A percentile compares a stretch with the other conserved stretches of the same genome.
Conservation (phyloP, 2,888 invertebrate genomes). For the Pandemis cinnamomeana region DNA sequence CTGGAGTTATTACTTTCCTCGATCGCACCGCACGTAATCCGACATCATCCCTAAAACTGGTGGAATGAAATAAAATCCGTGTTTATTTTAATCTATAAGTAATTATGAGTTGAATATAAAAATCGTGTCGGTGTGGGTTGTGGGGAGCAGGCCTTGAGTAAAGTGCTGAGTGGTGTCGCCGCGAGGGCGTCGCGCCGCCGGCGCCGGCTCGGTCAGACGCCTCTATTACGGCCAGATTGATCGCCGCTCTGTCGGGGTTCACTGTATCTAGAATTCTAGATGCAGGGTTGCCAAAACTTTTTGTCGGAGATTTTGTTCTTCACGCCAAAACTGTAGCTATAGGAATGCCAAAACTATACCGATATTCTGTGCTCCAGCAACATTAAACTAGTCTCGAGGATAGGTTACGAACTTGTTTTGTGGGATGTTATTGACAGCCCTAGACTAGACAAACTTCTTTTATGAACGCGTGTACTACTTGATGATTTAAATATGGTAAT, state of each 20-base stretch:
- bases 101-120: conserved; percentile 27
- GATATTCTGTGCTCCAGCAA: neutral
- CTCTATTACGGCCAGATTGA: conserved; percentile 78
- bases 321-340: neutral
- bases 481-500: conserved; percentile 25
- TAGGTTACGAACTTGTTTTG: neutral
- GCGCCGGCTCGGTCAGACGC: conserved; percentile 78
- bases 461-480: conserved; percentile 12
- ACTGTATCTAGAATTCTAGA: conserved; percentile 57
- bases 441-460: conserved; percentile 23
- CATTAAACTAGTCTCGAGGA: neutral
- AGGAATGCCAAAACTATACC: neutral
- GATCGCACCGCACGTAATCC: conserved; percentile 35
- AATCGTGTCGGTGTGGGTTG: conserved; percentile 4
- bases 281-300: conserved; percentile 35
- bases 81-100: conserved; percentile 30
- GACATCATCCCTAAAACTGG: conserved; percentile 31
- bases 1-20: conserved; percentile 40
- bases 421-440: conserved; percentile 13
- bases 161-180: conserved; percentile 45
- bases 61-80: conserved; percentile 32
- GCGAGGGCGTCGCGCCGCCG: conserved; percentile 47
- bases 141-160: conserved; percentile 40
- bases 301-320: neutral
- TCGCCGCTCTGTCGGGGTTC: conserved; percentile 68